Base-by-base conservation (phyloP, 2,113 vertebrate species). In the Tachysurus fulvidraco region DNA sequence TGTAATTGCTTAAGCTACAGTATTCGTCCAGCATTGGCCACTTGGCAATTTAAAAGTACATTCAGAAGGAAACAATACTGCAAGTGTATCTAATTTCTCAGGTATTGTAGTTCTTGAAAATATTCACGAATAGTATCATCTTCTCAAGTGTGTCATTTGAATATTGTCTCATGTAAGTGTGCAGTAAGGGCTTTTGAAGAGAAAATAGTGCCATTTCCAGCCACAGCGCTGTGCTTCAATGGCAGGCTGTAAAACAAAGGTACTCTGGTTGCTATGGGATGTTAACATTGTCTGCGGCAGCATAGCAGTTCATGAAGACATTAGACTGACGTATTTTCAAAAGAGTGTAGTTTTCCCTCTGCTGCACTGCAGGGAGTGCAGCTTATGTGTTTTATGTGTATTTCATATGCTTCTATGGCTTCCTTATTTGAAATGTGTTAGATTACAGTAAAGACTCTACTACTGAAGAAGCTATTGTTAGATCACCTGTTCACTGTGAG, bases 211-310 rank as follows among this genome's bases (percentile, higher is more conserved):
- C 46, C 46, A 69, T 91, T 83, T 88, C 36, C 14, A 81, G 67
- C 69, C 77, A n/a, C 80, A 90, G 82, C 78, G 88, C 83, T 23
- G 23, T 84, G 76, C 80, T 84, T 83, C 85, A 88, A 67, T 54
- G 55, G 62, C 50, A 41, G 83, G 81, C 11, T 28, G 79, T 90
- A 82, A 91, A 92, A 91, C 88, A 90, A 91, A 86, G 79, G 80
- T 55, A n/a, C 67, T 86, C 64, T 4, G 19, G 89, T 92, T 92
- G 88, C 90, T 86, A 92, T 91, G 88, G 89, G 69, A 85, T 91
- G 91, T 89, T 91, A 89, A 91, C 77, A 73, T 89, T 88, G 28
- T 88, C 46, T 73, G 60, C 80, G n/a, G 84, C 88, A 88, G 73
- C 81, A 85, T 71, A 2, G n/a, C 67, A 77, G 88, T 91, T 90